These are phyloP conservation scores for Cephalopholis sonnerati DNA, from an alignment of 2,113 vertebrate species.

Conservation along the genomic window DNA sequence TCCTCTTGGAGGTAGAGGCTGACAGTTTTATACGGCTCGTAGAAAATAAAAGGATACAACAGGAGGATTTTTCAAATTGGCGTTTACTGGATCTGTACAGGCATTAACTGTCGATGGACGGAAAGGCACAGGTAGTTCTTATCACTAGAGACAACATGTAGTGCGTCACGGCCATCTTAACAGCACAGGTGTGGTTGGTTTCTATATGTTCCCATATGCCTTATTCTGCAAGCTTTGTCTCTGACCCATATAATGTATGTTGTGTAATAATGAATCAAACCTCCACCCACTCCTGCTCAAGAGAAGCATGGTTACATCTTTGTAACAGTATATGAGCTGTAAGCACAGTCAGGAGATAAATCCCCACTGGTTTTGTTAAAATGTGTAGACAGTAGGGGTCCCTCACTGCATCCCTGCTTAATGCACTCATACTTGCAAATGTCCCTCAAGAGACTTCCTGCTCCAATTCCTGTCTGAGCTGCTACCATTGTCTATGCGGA, in stretches of 20 bases:
- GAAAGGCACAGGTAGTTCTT: background rate
- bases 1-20: conserved; percentile 9
- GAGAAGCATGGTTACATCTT: conserved; percentile 20
- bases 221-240: conserved; percentile 20
- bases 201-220: conserved; percentile 6
- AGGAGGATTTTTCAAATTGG: background rate
- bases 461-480: conserved; percentile 33
- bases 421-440: conserved; percentile 30
- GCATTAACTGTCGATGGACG: background rate
- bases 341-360: conserved; percentile 20
- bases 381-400: conserved; percentile 13
- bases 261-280: conserved; percentile 59
- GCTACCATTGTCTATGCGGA: conserved; percentile 24
- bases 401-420: conserved; percentile 25
- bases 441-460: conserved; percentile 22
- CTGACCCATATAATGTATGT: conserved; percentile 59
- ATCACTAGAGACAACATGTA: background rate
- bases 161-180: conserved; percentile 4
- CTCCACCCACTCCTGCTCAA: conserved; percentile 53
- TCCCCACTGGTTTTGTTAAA: conserved; percentile 42
- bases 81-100: conserved; percentile 16
- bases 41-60: conserved; percentile 1
- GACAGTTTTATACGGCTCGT: conserved; percentile 28
- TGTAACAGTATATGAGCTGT: conserved; percentile 14
- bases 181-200: conserved; percentile 1